Percentiles rank a stretch among this genome's conserved stretches.
phyloP scores from a whole-genome alignment of 2,888 invertebrate genomes.

The Branchipolynoe longqiensis region DNA sequence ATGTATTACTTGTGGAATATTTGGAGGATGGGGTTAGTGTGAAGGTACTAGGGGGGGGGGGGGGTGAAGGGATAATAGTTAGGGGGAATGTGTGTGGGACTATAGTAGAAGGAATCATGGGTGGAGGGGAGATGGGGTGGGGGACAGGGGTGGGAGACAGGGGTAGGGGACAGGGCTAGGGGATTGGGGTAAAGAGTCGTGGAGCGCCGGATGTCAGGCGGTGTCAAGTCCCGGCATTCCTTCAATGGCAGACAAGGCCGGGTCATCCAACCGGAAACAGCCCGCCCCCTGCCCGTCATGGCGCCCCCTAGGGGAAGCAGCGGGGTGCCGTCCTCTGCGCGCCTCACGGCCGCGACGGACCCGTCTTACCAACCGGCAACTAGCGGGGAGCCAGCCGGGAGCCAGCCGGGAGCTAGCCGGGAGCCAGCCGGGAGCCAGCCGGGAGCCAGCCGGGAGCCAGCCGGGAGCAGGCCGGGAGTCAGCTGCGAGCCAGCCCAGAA shows the following conservation, averaged over 20 bases:
- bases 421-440: too few species aligned
- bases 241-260: conserved; percentile 47
- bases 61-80: neutral
- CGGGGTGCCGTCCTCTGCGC: neutral
- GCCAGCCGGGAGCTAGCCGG: too few species aligned
- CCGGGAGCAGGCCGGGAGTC: too few species aligned
- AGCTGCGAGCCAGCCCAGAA: too few species aligned
- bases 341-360: neutral
- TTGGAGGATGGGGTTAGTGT: too few species aligned
- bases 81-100: neutral
- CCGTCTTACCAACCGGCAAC: too few species aligned
- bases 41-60: neutral
- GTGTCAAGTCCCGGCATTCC: conserved; percentile 50
- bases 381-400: too few species aligned
- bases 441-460: too few species aligned
- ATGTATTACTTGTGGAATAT: too few species aligned
- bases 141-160: neutral
- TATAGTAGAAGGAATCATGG: neutral
- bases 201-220: conserved; percentile 7
- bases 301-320: neutral
- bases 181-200: neutral
- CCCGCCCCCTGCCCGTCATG: neutral
- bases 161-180: neutral
- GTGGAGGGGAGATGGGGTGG: neutral
- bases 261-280: conserved; percentile 40